A percentile compares a stretch with the other conserved stretches of the same genome.
Evolutionary conservation across 1,140 invertebrate species (phyloP).

Genomic region (Lordiphosa clarofinis): DNA sequence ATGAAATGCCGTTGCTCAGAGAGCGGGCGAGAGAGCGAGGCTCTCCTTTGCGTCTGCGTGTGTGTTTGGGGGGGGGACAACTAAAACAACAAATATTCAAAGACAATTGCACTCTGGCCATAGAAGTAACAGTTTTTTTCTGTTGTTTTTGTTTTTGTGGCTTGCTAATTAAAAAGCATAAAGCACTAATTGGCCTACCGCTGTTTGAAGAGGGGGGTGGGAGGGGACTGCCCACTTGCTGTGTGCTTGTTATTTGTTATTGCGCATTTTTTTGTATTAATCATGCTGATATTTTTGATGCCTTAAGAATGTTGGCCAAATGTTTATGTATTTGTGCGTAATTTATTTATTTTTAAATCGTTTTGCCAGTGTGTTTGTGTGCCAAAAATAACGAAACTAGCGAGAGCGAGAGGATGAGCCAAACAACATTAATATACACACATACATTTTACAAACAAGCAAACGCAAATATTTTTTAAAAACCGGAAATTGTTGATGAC

Average conservation of each 20-base stretch:
- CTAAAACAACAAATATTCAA: not conserved
- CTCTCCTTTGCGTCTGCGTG: constrained; percentile 5
- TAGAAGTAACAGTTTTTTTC: too few species aligned
- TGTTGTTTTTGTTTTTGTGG: constrained; percentile 15
- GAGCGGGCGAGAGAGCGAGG: not conserved
- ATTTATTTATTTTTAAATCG: constrained; percentile 78
- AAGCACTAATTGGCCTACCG: constrained; percentile 67
- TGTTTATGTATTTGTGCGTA: constrained; percentile 63
- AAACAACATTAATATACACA: constrained; percentile 24
- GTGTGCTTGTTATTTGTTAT: constrained; percentile 40
- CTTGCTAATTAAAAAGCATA: constrained; percentile 71
- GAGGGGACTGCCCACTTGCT: constrained; percentile 58
- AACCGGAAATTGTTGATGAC: constrained; percentile 77
- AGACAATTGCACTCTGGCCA: too few species aligned
- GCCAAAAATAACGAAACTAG: constrained; percentile 33
- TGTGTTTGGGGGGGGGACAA: not conserved
- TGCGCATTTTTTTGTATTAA: constrained; percentile 57
- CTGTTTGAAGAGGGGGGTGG: constrained; percentile 28
- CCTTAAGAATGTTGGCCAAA: constrained; percentile 53
- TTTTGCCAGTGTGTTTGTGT: constrained; percentile 35
- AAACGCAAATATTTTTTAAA: constrained; percentile 35
- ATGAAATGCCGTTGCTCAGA: not conserved
- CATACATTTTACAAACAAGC: constrained; percentile 8
- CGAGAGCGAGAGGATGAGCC: constrained; percentile 15
- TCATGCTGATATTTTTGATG: constrained; percentile 67